Conservation (phyloP, 2,113 vertebrate genomes). For the Engraulis encrasicolus region DNA sequence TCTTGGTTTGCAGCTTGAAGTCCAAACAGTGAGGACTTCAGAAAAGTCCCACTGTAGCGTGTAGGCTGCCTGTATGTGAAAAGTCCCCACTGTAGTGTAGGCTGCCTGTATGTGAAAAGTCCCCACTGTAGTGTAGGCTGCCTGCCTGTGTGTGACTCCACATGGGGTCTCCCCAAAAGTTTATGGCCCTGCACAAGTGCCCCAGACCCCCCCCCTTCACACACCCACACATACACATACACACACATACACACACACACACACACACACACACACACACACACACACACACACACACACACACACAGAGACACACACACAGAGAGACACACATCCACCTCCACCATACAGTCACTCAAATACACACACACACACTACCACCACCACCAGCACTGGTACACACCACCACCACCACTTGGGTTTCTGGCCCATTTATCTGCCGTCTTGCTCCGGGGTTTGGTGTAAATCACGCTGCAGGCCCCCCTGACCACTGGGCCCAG, state of each 20-base stretch:
- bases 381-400: neutral
- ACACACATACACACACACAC: no score
- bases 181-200: neutral
- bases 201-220: neutral
- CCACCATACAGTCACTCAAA: no score
- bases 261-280: no score
- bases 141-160: neutral
- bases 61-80: neutral
- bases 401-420: neutral
- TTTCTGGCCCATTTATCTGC: slow-evolving; percentile 15
- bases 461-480: neutral
- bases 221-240: no score
- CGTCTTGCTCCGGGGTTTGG: neutral
- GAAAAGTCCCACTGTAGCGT: slow-evolving; percentile 11
- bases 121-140: slow-evolving; percentile 12
- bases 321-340: no score
- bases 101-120: no score
- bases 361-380: no score
- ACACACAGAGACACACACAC: no score
- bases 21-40: neutral
- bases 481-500: neutral
- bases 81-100: no score
- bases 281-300: no score
- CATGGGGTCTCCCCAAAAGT: slow-evolving; percentile 9
- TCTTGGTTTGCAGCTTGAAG: neutral